phyloP scores from a whole-genome alignment of 2,888 invertebrate species.

The Zaprionus obscuricornis region DNA sequence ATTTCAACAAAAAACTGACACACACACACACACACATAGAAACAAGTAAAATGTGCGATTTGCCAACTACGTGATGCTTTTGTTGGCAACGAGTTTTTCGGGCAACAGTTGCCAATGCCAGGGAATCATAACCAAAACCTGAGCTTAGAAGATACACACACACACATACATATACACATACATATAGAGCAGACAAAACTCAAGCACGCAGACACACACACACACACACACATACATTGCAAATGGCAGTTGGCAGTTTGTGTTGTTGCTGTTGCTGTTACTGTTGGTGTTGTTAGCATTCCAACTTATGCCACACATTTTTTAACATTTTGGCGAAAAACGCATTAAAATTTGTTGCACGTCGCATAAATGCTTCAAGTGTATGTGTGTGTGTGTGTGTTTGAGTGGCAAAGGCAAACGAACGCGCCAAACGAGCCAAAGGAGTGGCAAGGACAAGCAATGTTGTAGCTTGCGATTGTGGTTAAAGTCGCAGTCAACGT shows the following conservation, averaged over 20 bases:
- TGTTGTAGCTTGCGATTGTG: too few relatives aligned
- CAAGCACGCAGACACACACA: conserved; percentile 27
- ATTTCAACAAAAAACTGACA: conserved; percentile 38
- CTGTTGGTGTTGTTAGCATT: conserved; percentile 50
- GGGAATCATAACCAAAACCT: conserved; percentile 43
- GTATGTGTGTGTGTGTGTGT: conserved; percentile 13
- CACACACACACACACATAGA: conserved; percentile 8
- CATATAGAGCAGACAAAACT: conserved; percentile 20
- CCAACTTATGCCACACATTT: conserved; percentile 76
- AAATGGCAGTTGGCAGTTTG: conserved; percentile 58
- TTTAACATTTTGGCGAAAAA: conserved; percentile 74
- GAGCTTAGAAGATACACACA: conserved; percentile 27
- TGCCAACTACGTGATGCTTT: conserved; percentile 72
- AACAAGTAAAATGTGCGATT: conserved; percentile 70
- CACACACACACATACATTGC: conserved; percentile 20
- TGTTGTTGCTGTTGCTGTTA: conserved; percentile 28
- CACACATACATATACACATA: conserved; percentile 1
- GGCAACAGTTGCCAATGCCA: conserved; percentile 70
- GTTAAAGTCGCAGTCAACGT: too few relatives aligned
- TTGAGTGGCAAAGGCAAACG: conserved; percentile 43
- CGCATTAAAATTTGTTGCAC: conserved; percentile 80
- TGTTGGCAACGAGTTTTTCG: conserved; percentile 57
- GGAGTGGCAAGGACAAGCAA: conserved; percentile 20
- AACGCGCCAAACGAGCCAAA: conserved; percentile 36
- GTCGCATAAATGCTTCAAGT: conserved; percentile 71